Evolutionary conservation across 2,113 vertebrate genomes (phyloP), one percentile per base, ranked within the genome.

Genomic region (Galbula dea): DNA sequence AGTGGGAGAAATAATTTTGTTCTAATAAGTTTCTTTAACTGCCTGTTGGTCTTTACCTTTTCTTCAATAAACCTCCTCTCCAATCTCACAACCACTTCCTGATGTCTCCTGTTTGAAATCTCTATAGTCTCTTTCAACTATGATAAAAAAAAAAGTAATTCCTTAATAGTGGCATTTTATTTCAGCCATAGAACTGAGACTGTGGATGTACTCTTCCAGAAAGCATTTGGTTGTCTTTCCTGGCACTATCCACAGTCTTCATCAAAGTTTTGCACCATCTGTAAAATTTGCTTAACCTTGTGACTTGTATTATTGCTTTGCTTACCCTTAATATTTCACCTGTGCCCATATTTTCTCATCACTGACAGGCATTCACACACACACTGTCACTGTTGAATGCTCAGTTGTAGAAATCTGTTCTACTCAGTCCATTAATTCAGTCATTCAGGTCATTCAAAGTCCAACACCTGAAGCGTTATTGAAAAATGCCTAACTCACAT

Each of bases 11-110:
- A 30, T 46, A 5, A 36, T 61, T 43, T 48, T 74, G 21, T 67
- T 67, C 36, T 66, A 61, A 67, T 30, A 55, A 43, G 27, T 45
- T 61, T 41, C 41, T 75, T 78, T 81, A 83, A 71, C 58, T 43
- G 63, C 59, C 30, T 43, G 27, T 79, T 88, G 91, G 34, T 65
- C 29, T 72, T 21, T 98, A 99, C 98, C 98, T 99, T 99, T 96
- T 98, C 98, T 95, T 97, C 97, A 89, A 98, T 97, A 96, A 99
- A 99, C 37, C 85, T 98, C 66, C 83, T 89, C 96, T 98, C 98
- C 96, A 98, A 90, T 95, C 92, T 97, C 90, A 96, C 96, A 52
- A 98, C 91, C 65, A 95, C 97, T 67, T 98, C 98, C 62, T 97
- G 97, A 95, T 99, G 97, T 88, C 97, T 97, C 76, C 92, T 97